Evolutionary conservation across 23 tunicate genomes (phyloP).

Genomic region (Clavelina lepadiformis): DNA sequence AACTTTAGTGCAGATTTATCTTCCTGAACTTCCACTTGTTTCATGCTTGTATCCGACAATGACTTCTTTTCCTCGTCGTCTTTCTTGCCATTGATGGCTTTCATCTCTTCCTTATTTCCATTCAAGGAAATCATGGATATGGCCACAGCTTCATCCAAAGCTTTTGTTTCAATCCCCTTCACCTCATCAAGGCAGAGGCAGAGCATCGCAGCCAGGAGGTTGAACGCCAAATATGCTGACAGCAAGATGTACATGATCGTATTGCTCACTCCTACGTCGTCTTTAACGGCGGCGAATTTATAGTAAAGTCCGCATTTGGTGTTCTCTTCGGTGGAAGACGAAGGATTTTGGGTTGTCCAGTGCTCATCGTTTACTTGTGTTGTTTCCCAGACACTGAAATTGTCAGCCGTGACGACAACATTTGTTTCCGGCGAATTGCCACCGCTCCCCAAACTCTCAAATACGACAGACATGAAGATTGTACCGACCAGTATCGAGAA

Average conservation of each 20-base stretch:
- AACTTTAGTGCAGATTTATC: constrained; percentile 25
- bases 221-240: constrained; percentile 27
- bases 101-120: neutral
- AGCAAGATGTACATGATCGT: constrained; percentile 40
- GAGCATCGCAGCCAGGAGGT: constrained; percentile 27
- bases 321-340: neutral
- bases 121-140: constrained; percentile 27
- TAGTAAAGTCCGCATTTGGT: constrained; percentile 31
- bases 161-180: constrained; percentile 18
- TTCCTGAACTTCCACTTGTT: neutral
- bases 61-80: neutral
- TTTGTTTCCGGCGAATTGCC: neutral
- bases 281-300: constrained; percentile 19
- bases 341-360: neutral
- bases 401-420: neutral
- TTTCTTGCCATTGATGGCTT: neutral
- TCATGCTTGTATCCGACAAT: too few relatives aligned
- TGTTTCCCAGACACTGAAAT: neutral
- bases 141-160: constrained; percentile 19
- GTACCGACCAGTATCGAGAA: constrained; percentile 61
- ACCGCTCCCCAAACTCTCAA: constrained; percentile 32
- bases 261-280: constrained; percentile 21
- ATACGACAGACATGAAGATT: constrained; percentile 44
- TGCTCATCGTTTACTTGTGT: too few relatives aligned
- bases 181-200: constrained; percentile 53